These are phyloP conservation scores for Synanthedon tipuliformis DNA, from an alignment of 2,888 invertebrate genomes.

Conservation along the genomic window DNA sequence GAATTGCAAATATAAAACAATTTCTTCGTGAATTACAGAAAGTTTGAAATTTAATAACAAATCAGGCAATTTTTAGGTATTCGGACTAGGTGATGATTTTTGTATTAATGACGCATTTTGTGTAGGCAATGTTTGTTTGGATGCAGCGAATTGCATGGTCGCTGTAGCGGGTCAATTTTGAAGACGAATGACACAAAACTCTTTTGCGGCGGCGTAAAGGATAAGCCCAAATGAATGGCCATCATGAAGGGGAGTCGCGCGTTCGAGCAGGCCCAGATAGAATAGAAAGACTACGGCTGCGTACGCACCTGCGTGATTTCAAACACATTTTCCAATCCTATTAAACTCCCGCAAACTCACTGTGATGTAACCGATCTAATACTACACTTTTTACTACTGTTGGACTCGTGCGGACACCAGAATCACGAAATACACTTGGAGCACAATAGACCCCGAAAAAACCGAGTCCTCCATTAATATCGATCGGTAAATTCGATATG, in stretches of 20 bases:
- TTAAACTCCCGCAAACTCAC: slow-evolving; percentile 49
- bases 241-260: slow-evolving; percentile 68
- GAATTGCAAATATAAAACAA: too few relatives aligned
- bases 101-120: slow-evolving; percentile 32
- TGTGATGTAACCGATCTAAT: slow-evolving; percentile 65
- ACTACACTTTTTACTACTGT: slow-evolving; percentile 61
- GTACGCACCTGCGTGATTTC: slow-evolving; percentile 94
- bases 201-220: slow-evolving; percentile 70
- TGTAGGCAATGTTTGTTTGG: slow-evolving; percentile 39
- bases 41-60: background rate
- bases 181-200: slow-evolving; percentile 63
- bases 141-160: slow-evolving; percentile 42
- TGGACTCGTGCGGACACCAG: slow-evolving; percentile 50
- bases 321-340: slow-evolving; percentile 62
- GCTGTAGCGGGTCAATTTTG: slow-evolving; percentile 43
- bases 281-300: slow-evolving; percentile 90
- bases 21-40: background rate
- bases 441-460: slow-evolving; percentile 60
- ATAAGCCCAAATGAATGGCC: slow-evolving; percentile 69
- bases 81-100: background rate
- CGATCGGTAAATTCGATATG: slow-evolving; percentile 72
- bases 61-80: too few relatives aligned
- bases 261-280: slow-evolving; percentile 91
- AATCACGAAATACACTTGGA: slow-evolving; percentile 50
- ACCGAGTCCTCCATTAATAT: slow-evolving; percentile 71